A percentile compares a stretch with the other conserved stretches of the same genome.
Evolutionary conservation across 2,113 vertebrate species (phyloP).

Genomic region (Hippolais icterina): DNA sequence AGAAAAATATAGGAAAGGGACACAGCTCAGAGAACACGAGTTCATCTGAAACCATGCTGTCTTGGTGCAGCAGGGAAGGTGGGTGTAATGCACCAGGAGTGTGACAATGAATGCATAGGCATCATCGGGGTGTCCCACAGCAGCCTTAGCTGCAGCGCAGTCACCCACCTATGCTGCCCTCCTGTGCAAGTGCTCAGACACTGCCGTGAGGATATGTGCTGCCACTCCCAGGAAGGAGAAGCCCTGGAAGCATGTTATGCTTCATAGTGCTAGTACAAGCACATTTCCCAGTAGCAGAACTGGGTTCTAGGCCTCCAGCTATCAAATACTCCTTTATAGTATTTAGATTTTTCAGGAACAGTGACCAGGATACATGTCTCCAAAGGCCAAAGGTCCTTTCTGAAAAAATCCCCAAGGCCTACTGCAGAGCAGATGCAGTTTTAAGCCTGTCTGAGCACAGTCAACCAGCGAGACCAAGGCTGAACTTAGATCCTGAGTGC

Average conservation of each 20-base stretch:
- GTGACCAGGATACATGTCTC: not conserved
- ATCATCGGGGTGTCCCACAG: fast-evolving
- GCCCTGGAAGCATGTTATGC: not conserved
- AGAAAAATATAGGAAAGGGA: not conserved
- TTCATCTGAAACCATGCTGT: not conserved
- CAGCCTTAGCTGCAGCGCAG: not conserved
- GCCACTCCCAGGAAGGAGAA: not conserved
- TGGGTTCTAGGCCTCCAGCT: not conserved
- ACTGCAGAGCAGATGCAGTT: fast-evolving
- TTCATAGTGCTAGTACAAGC: not conserved
- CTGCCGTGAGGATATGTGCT: fast-evolving
- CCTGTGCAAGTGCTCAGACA: not conserved
- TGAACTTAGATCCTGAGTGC: not conserved
- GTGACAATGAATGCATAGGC: fast-evolving
- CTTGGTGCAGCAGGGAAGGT: not conserved
- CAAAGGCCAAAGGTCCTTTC: not conserved
- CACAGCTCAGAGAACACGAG: not conserved
- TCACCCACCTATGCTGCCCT: fast-evolving
- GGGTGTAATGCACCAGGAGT: not conserved
- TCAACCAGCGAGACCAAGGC: not conserved
- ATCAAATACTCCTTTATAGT: not conserved
- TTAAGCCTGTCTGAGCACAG: not conserved
- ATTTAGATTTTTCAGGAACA: not conserved
- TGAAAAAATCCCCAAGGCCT: not conserved
- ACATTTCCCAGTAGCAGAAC: not conserved